A percentile compares a stretch with the other conserved stretches of the same genome.
Conservation (phyloP, 2,797 vertebrate genomes). For the Sorex maritimensis region DNA sequence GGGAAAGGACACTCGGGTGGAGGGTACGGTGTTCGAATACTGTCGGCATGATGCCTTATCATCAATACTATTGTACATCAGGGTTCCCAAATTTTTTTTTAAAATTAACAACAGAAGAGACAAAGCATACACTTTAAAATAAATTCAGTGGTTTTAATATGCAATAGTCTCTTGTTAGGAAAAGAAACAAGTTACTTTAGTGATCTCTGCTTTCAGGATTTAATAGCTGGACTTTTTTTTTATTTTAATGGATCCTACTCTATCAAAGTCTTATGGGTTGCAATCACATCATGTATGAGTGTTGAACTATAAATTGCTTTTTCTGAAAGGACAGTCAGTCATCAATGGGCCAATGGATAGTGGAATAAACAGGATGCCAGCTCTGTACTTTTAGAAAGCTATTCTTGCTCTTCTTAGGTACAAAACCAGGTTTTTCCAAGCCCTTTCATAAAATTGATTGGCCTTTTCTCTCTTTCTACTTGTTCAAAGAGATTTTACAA, state of each 20-base stretch:
- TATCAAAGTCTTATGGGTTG: background rate
- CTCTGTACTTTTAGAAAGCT: background rate
- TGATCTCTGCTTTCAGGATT: background rate
- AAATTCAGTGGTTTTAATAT: background rate
- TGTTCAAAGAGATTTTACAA: constrained; percentile 54
- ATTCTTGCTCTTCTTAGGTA: constrained; percentile 38
- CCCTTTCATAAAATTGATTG: constrained; percentile 39
- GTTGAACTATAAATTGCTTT: background rate
- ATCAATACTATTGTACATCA: no score
- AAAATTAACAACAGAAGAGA: background rate
- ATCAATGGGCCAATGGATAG: background rate
- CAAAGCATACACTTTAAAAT: constrained; percentile 41
- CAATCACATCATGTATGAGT: background rate
- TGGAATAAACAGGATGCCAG: background rate
- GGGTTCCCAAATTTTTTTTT: background rate
- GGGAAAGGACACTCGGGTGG: no score
- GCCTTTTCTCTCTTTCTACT: constrained; percentile 22
- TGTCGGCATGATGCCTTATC: no score
- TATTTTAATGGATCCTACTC: background rate
- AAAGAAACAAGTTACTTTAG: background rate
- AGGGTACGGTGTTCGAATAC: no score
- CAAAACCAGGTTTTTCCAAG: background rate
- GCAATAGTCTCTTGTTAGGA: background rate
- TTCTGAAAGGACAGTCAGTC: constrained; percentile 42
- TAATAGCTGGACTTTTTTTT: background rate